Evolutionary conservation across 2,113 vertebrate species (phyloP), one percentile per base, ranked within the genome.

Genomic region (Engraulis encrasicolus): DNA sequence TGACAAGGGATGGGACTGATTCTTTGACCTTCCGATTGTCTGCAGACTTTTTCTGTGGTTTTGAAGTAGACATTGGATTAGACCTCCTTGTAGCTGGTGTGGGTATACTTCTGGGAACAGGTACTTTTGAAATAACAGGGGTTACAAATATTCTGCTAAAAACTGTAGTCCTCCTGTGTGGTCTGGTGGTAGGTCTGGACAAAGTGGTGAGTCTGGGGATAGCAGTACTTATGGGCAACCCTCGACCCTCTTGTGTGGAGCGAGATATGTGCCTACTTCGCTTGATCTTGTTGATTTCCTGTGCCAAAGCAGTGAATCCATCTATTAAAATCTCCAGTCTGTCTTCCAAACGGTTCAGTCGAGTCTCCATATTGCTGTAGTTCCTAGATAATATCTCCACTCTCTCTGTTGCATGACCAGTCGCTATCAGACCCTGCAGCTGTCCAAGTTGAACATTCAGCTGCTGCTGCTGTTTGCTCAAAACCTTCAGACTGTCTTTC

Each of bases 321-420:
- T 95, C 94, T 3, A 95, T 94, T 6, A 95, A 87, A 82, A 94
- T 93, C 84, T 95, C 93, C 74, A 95, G 83, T 78, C 91, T 82
- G 9, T 90, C 89, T 83, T 95, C 92, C 12, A 95, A 87, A 18
- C 88, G 85, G 50, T 66, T 91, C 74, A 95, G 71, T 58, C 93
- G 93, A 40, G 20, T 9, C 48, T 92, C 90, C 89, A 94, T 91
- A 66, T 93, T 88, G 0, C 50, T 27, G 91, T 94, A 92, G 83
- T 89, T 90, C 48, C 61, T 89, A 81, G 92, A 87, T 23, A 95
- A 84, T 40, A 92, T 85, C 0, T 12, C 48, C 0, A 93, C 86
- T 85, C 85, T 88, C 45, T 87, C 82, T 49, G 61, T 85, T 84
- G 90, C 93, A 37, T 92, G 89, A 1, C 23, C 54, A 0, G 37